Conservation (phyloP, 2,797 vertebrate genomes). For the Dryobates pubescens region DNA sequence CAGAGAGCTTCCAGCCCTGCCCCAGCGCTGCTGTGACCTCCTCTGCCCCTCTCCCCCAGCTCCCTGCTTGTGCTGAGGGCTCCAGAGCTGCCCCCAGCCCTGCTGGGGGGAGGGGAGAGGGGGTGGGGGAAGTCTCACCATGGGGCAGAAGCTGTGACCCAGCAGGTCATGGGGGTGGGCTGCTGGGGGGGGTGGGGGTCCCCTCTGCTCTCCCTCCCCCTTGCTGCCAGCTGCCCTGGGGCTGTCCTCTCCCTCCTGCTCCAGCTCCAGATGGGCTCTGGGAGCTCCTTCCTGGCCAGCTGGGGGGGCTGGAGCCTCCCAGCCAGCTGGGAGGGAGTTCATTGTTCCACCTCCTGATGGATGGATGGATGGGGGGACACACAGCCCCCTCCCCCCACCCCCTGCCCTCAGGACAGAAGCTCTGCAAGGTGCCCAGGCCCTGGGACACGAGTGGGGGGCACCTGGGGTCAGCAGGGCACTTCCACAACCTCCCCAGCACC, state of each 20-base stretch:
- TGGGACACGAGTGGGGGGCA: too few relatives aligned
- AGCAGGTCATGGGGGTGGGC: too few relatives aligned
- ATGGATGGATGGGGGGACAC: too few relatives aligned
- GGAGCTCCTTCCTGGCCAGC: background rate
- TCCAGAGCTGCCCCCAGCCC: too few relatives aligned
- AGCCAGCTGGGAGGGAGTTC: background rate
- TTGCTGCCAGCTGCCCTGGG: background rate
- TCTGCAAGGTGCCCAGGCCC: background rate
- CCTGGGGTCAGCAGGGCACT: background rate
- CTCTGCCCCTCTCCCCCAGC: too few relatives aligned
- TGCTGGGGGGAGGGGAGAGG: too few relatives aligned
- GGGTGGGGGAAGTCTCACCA: too few relatives aligned
- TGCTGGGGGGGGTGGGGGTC: too few relatives aligned
- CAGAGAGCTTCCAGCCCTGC: too few relatives aligned
- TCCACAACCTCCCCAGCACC: background rate
- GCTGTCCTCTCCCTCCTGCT: rapidly evolving
- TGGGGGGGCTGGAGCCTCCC: background rate
- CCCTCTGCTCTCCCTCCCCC: background rate
- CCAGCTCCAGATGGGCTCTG: background rate
- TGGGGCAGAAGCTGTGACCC: too few relatives aligned
- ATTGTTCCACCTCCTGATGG: background rate
- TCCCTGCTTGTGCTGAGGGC: too few relatives aligned
- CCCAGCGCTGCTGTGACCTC: too few relatives aligned
- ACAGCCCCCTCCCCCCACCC: background rate
- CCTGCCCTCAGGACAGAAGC: background rate